Percentiles rank a stretch among this genome's conserved stretches.
Conservation (phyloP, 2,888 invertebrate species). For the Trilocha varians region DNA sequence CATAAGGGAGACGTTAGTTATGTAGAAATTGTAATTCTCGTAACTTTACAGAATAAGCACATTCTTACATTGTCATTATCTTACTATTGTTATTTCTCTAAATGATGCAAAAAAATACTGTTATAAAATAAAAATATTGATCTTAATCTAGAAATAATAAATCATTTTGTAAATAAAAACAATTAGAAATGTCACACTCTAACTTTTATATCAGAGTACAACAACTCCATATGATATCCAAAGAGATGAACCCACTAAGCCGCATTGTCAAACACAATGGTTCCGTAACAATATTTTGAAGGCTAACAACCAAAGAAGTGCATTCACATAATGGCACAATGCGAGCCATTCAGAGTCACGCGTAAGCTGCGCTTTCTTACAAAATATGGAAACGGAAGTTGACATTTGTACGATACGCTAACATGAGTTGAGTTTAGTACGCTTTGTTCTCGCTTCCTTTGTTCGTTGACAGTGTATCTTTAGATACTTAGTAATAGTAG, state of each 20-base stretch:
- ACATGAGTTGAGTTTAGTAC: conserved; percentile 25
- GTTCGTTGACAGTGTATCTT: conserved; percentile 2
- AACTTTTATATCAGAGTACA: background rate
- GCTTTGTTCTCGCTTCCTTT: conserved; percentile 23
- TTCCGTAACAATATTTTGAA: conserved; percentile 49
- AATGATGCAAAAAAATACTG: no score
- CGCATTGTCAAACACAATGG: conserved; percentile 32
- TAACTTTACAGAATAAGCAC: no score
- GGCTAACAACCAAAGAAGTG: conserved; percentile 34
- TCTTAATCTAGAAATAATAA: no score
- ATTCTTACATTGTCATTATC: no score
- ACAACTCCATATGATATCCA: conserved; percentile 6
- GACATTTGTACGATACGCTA: conserved; percentile 35
- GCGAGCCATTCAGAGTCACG: conserved; percentile 29
- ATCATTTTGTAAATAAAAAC: conserved; percentile 6
- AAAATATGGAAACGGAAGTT: conserved; percentile 45
- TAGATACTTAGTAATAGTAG: background rate
- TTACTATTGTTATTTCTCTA: no score
- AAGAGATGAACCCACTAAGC: conserved; percentile 18
- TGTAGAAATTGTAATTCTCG: no score
- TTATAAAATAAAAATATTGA: no score
- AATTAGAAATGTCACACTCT: conserved; percentile 13
- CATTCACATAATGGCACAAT: conserved; percentile 31
- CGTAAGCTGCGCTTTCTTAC: conserved; percentile 22
- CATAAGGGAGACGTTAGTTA: no score